phyloP scores from a whole-genome alignment of 2,888 invertebrate species.

The Perithous albicinctus region DNA sequence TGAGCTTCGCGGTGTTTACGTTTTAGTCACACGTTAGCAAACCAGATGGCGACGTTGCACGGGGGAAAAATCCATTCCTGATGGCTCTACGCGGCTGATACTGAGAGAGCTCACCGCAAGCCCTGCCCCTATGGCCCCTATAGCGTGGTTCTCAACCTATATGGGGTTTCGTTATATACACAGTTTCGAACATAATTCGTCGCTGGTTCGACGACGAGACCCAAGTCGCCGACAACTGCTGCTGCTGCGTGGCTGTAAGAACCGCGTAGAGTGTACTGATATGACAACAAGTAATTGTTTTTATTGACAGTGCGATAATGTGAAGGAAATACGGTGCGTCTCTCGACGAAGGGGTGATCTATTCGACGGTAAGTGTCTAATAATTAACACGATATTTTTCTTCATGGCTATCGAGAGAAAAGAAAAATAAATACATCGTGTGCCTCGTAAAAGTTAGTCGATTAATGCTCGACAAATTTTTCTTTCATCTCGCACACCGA shows the following conservation, averaged over 20 bases:
- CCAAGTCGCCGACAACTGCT: not conserved
- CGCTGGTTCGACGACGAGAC: slow-evolving; percentile 1
- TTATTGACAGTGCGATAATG: slow-evolving; percentile 78
- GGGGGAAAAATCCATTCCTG: slow-evolving; percentile 37
- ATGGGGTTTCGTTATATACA: not conserved
- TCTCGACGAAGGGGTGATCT: slow-evolving; percentile 70
- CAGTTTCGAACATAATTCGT: not conserved
- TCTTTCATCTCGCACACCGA: slow-evolving; percentile 12
- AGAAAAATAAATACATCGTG: too few relatives aligned
- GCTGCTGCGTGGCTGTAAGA: slow-evolving; percentile 1
- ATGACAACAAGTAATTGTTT: slow-evolving; percentile 80
- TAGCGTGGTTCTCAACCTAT: slow-evolving; percentile 50
- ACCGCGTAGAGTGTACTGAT: slow-evolving; percentile 70
- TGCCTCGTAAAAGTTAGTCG: not conserved
- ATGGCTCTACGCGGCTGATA: not conserved
- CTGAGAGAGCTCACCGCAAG: too few relatives aligned
- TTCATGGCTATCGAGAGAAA: not conserved
- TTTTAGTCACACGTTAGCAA: slow-evolving; percentile 2
- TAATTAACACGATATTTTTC: slow-evolving; percentile 24
- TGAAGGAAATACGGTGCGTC: slow-evolving; percentile 69
- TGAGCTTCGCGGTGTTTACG: not conserved
- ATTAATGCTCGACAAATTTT: slow-evolving; percentile 25
- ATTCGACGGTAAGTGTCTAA: slow-evolving; percentile 67
- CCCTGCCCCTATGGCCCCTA: slow-evolving; percentile 21
- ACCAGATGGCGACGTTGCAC: slow-evolving; percentile 56